These are phyloP conservation scores for Epinephelus awoara DNA, from an alignment of 2,797 vertebrate genomes.

Conservation along the genomic window DNA sequence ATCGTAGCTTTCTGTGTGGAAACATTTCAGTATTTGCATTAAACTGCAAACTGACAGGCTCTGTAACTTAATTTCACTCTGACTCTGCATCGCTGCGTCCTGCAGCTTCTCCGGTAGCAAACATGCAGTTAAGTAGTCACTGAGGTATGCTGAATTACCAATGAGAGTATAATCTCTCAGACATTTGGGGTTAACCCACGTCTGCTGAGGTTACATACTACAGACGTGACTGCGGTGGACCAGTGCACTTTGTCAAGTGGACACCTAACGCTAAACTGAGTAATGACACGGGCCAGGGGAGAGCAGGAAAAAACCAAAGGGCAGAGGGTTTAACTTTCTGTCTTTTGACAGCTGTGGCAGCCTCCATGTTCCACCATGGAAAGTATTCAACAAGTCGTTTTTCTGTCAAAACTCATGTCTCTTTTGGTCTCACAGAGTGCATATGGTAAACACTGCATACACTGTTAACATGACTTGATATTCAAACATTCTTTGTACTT, in stretches of 20 bases:
- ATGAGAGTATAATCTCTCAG: slow-evolving; percentile 47
- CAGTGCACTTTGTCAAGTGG: slow-evolving; percentile 66
- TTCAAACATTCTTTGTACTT: not conserved
- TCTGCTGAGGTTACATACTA: slow-evolving; percentile 66
- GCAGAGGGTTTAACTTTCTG: slow-evolving; percentile 14
- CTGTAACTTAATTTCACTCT: slow-evolving; percentile 14
- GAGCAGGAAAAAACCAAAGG: slow-evolving; percentile 35
- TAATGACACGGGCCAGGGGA: slow-evolving; percentile 45
- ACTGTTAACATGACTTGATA: not conserved
- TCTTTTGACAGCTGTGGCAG: slow-evolving; percentile 33
- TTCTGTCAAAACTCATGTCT: slow-evolving; percentile 30
- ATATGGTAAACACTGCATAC: slow-evolving; percentile 14
- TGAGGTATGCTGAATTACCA: slow-evolving; percentile 52
- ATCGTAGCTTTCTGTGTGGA: not conserved
- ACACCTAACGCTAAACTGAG: slow-evolving; percentile 60
- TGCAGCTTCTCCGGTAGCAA: slow-evolving; percentile 46
- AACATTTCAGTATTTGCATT: slow-evolving; percentile 6
- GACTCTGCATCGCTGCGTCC: slow-evolving; percentile 26
- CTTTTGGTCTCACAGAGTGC: slow-evolving; percentile 10
- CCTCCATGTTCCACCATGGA: slow-evolving; percentile 17
- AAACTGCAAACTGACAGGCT: slow-evolving; percentile 23
- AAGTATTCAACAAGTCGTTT: slow-evolving; percentile 42
- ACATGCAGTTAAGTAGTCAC: slow-evolving; percentile 50
- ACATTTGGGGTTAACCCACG: slow-evolving; percentile 63
- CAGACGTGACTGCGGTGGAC: slow-evolving; percentile 65